phyloP scores from a whole-genome alignment of 2,888 invertebrate genomes.

The Nebria salina region DNA sequence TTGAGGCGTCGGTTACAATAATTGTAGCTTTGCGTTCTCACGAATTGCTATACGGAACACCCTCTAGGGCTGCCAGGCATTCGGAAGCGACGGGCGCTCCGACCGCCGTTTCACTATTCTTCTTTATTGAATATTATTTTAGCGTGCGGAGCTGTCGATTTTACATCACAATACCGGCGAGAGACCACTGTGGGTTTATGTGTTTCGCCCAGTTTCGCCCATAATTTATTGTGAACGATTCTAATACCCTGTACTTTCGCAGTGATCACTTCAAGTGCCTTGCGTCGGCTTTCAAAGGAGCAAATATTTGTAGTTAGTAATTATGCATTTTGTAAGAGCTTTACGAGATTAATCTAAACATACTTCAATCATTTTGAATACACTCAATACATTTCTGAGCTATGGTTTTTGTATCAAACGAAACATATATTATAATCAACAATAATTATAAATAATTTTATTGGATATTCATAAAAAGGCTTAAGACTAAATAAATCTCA shows the following conservation, averaged over 20 bases:
- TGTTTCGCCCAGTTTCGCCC: constrained; percentile 14
- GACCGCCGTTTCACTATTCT: background rate
- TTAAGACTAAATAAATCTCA: background rate
- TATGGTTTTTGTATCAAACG: background rate
- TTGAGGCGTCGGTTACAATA: constrained; percentile 61
- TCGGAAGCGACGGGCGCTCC: constrained; percentile 21
- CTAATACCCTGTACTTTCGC: background rate
- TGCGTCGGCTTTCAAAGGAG: background rate
- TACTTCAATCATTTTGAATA: background rate
- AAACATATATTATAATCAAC: background rate
- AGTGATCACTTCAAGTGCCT: background rate
- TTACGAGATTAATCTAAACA: no score
- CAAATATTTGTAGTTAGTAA: background rate
- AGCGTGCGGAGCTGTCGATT: background rate
- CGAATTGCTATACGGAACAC: constrained; percentile 50
- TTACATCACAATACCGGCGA: constrained; percentile 5
- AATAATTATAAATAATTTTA: background rate
- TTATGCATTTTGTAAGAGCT: background rate
- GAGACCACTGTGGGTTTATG: background rate
- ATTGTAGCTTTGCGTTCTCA: constrained; percentile 61
- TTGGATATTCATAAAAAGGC: background rate
- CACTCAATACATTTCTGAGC: background rate
- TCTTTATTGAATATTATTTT: constrained; percentile 8
- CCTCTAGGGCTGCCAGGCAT: constrained; percentile 23
- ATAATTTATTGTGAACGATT: constrained; percentile 7